Evolutionary conservation across 92 coral and sea anemone species (phyloP).

Genomic region (Ricordea florida): DNA sequence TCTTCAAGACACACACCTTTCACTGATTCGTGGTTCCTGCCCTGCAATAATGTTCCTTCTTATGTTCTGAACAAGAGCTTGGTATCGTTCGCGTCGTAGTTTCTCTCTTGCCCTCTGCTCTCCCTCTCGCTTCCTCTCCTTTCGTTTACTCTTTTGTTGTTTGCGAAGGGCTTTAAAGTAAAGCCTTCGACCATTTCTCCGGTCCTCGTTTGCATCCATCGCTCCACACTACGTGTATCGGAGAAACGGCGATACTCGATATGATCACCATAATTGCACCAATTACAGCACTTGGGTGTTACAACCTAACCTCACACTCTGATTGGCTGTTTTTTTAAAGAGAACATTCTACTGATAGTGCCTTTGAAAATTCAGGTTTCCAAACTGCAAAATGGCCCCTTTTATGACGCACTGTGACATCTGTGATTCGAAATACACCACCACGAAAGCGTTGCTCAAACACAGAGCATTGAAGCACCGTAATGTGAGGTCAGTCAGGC

Average conservation of each 20-base stretch:
- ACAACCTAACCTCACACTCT: background rate
- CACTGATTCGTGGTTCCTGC: too few relatives aligned
- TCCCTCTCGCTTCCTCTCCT: background rate
- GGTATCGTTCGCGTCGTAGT: background rate
- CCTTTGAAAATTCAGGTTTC: background rate
- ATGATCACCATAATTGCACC: background rate
- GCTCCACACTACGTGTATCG: too few relatives aligned
- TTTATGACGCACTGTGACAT: background rate
- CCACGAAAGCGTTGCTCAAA: too few relatives aligned
- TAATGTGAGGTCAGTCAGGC: too few relatives aligned
- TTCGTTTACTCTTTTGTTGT: background rate
- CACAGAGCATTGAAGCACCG: too few relatives aligned
- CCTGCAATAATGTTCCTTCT: background rate
- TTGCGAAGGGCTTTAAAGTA: background rate
- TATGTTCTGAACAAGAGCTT: background rate
- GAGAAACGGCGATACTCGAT: too few relatives aligned
- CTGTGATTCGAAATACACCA: background rate
- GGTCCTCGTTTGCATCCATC: background rate
- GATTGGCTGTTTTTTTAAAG: background rate
- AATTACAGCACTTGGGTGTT: background rate
- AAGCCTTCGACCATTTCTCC: background rate
- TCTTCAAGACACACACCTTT: too few relatives aligned
- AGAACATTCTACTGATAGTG: background rate
- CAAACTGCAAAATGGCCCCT: background rate
- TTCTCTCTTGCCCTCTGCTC: background rate